Evolutionary conservation across 64 coral and sea anemone genomes (phyloP), one percentile per base, ranked within the genome.

Genomic region (Acropora tenuis): DNA sequence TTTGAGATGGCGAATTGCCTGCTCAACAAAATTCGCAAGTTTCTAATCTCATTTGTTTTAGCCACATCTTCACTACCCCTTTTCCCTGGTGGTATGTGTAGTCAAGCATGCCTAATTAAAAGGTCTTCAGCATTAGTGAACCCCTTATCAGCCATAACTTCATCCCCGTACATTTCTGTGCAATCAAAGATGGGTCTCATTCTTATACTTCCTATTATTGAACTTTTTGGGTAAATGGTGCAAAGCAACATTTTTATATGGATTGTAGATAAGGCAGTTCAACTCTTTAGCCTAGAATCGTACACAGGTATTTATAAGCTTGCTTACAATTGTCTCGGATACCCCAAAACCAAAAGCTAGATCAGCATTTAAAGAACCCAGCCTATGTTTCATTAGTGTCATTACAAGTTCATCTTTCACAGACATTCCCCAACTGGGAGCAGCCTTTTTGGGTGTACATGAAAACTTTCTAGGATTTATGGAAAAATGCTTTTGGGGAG

Each of bases 11-110:
- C 89, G 76, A 40, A 90, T 83, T 9, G 89, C 89, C 65, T 90
- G 78, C 78, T 90, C 89, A 48, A 90, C 89, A 90, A 83, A 74
- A 83, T 90, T 69, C 78, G 73, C 40, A 90, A 67, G 73, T 90
- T 90, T 74, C 78, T 79, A 82, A 90, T 83, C 43, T 81, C 89
- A 75, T 90, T 83, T 57, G 78, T 90, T 71, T 90, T 90, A 47
- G 53, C 74, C 18, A 90, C 44, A 46, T 80, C 77, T 73, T 83
- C 78, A 55, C 74, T 47, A 43, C 79, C 89, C 44, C 78, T 49
- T 83, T 88, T 83, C 52, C 78, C 78, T 74, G 89, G 89, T 41
- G 78, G 89, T 8, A 90, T 90, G 53, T 90, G 89, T 6, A 90
- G 57, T 20, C 43, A 58, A 60, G 41, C 17, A 74, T 89, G 73